A percentile compares a stretch with the other conserved stretches of the same genome.
Evolutionary conservation across 2,113 vertebrate species (phyloP).

Genomic region (Seriola quinqueradiata): DNA sequence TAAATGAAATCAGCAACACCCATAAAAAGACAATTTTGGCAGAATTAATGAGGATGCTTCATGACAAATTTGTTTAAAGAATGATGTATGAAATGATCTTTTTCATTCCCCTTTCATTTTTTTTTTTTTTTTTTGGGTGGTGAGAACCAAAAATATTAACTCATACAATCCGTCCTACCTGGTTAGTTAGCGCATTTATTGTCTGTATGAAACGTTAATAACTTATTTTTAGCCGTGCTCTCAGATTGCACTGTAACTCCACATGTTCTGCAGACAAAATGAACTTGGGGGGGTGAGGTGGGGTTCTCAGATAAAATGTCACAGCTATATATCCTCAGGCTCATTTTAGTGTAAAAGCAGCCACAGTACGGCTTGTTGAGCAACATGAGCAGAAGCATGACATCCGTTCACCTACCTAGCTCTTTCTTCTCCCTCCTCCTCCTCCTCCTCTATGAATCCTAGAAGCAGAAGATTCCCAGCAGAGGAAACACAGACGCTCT

Average conservation of each 20-base stretch:
- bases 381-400: conserved; percentile 67
- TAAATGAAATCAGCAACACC: conserved; percentile 68
- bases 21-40: conserved; percentile 69
- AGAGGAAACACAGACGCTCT: conserved; percentile 76
- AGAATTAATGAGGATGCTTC: conserved; percentile 63
- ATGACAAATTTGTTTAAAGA: conserved; percentile 63
- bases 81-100: conserved; percentile 63
- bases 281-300: not conserved
- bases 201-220: conserved; percentile 40
- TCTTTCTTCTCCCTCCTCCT: conserved; percentile 62
- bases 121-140: conserved; percentile 21
- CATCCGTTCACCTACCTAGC: conserved; percentile 71
- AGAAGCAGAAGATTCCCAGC: conserved; percentile 74
- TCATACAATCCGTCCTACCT: conserved; percentile 47
- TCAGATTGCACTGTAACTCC: conserved; percentile 47
- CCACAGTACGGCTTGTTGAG: conserved; percentile 66
- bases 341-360: conserved; percentile 68
- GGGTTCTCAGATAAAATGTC: conserved; percentile 68
- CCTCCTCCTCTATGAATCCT: conserved; percentile 67
- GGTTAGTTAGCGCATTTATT: conserved; percentile 59
- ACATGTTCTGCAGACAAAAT: conserved; percentile 63
- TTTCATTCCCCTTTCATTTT: conserved; percentile 44
- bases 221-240: conserved; percentile 40
- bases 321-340: conserved; percentile 71
- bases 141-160: conserved; percentile 53